Percentiles rank a stretch among this genome's conserved stretches.
Evolutionary conservation across 1,140 invertebrate species (phyloP).

Genomic region (Callitettix versicolor): DNA sequence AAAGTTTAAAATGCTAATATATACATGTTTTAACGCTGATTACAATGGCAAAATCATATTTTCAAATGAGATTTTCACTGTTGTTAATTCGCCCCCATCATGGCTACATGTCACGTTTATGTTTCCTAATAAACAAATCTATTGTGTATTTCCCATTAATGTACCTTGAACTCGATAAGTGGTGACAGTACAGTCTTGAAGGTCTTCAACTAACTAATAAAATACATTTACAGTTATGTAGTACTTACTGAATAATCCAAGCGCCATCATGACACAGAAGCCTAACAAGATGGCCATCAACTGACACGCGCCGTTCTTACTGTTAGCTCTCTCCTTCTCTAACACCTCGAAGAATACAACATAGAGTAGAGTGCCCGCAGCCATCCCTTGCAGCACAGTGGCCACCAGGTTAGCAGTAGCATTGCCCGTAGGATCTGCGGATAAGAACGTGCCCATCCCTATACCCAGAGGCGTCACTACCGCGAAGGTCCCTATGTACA

Average conservation of each 20-base stretch:
- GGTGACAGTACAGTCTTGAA: too few species aligned
- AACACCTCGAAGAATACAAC: conserved; percentile 88
- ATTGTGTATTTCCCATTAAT: too few species aligned
- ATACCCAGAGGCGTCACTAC: conserved; percentile 61
- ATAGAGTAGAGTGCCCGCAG: conserved; percentile 77
- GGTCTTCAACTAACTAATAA: too few species aligned
- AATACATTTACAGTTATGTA: too few species aligned
- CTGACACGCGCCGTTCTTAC: conserved; percentile 54
- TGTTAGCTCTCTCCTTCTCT: conserved; percentile 57
- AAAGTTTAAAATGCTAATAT: too few species aligned
- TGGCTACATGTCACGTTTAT: too few species aligned
- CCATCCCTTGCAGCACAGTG: conserved; percentile 64
- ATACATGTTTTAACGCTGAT: too few species aligned
- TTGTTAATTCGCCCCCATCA: too few species aligned
- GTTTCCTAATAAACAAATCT: too few species aligned
- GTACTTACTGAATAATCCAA: conserved; percentile 65
- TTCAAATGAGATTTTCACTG: too few species aligned
- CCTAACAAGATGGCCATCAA: conserved; percentile 58
- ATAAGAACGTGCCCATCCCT: conserved; percentile 44
- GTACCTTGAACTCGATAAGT: too few species aligned
- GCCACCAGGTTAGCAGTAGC: conserved; percentile 25
- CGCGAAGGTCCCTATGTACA: conserved; percentile 49
- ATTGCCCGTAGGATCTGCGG: conserved; percentile 32
- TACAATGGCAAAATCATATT: too few species aligned
- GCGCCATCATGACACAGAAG: conserved; percentile 64